Conservation (phyloP, 2,113 vertebrate species). For the Ochotona princeps region DNA sequence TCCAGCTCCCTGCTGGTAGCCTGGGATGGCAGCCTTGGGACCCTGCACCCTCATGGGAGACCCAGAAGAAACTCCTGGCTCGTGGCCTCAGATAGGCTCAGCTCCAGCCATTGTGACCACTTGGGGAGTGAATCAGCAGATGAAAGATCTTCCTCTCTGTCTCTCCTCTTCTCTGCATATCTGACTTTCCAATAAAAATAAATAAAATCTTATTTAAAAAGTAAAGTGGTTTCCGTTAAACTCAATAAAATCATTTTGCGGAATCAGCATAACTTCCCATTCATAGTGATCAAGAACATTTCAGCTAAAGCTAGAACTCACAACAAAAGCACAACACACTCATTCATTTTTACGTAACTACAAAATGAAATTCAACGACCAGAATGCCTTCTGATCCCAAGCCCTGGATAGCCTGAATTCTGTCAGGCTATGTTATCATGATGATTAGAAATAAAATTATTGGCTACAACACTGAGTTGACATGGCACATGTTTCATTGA, state of each 20-base stretch:
- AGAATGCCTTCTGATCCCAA: slow-evolving; percentile 31
- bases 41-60: too few relatives aligned
- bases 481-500: background rate
- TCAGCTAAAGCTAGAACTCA: background rate
- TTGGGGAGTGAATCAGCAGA: too few relatives aligned
- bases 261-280: background rate
- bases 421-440: slow-evolving; percentile 13
- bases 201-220: background rate
- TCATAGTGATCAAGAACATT: background rate
- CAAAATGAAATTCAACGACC: slow-evolving; percentile 22
- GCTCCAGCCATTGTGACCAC: too few relatives aligned
- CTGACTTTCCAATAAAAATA: too few relatives aligned
- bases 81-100: too few relatives aligned
- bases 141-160: too few relatives aligned
- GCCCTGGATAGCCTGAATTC: background rate
- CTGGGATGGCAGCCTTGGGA: too few relatives aligned
- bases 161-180: too few relatives aligned
- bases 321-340: background rate
- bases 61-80: too few relatives aligned
- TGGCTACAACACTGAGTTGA: background rate
- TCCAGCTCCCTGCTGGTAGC: too few relatives aligned
- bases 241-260: slow-evolving; percentile 1
- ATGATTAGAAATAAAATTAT: slow-evolving; percentile 40
- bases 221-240: slow-evolving; percentile 35
- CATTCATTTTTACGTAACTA: slow-evolving; percentile 52